Percentiles rank a stretch among this genome's conserved stretches.
These are phyloP conservation scores for Phyllostomus discolor DNA, from an alignment of 2,113 vertebrate species.

Conservation along the genomic window DNA sequence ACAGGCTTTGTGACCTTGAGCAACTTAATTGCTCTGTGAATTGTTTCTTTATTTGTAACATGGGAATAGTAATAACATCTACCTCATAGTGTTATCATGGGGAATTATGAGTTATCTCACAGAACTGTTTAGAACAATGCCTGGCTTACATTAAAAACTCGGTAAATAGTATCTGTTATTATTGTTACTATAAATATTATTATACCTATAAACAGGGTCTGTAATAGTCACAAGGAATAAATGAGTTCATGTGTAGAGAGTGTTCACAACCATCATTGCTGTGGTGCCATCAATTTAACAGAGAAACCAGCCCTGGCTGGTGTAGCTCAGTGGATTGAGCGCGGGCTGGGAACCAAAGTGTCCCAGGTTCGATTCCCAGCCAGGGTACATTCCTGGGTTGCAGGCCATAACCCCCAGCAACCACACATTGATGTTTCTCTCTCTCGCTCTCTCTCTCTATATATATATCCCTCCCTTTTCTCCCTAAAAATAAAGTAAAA, in stretches of 20 bases:
- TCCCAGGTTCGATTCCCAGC: too few relatives aligned
- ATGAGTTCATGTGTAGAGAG: background rate
- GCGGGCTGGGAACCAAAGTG: too few relatives aligned
- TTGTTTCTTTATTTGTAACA: background rate
- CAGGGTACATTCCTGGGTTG: too few relatives aligned
- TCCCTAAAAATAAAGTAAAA: too few relatives aligned
- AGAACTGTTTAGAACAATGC: background rate
- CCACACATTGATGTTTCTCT: too few relatives aligned
- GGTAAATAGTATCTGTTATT: background rate
- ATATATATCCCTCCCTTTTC: too few relatives aligned
- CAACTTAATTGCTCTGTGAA: background rate
- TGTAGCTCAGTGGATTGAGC: too few relatives aligned
- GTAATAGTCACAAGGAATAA: background rate
- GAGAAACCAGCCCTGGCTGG: too few relatives aligned
- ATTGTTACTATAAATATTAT: background rate
- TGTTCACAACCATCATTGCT: background rate
- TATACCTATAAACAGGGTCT: background rate
- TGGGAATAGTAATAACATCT: background rate
- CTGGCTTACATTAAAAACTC: background rate
- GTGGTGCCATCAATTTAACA: background rate
- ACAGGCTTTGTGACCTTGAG: background rate
- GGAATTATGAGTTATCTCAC: conserved; percentile 29
- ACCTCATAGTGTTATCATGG: background rate
- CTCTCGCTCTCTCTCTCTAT: too few relatives aligned
- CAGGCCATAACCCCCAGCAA: too few relatives aligned